A percentile compares a stretch with the other conserved stretches of the same genome.
These are phyloP conservation scores for Protodeltote pygarga DNA, from an alignment of 2,888 invertebrate genomes.

Conservation along the genomic window DNA sequence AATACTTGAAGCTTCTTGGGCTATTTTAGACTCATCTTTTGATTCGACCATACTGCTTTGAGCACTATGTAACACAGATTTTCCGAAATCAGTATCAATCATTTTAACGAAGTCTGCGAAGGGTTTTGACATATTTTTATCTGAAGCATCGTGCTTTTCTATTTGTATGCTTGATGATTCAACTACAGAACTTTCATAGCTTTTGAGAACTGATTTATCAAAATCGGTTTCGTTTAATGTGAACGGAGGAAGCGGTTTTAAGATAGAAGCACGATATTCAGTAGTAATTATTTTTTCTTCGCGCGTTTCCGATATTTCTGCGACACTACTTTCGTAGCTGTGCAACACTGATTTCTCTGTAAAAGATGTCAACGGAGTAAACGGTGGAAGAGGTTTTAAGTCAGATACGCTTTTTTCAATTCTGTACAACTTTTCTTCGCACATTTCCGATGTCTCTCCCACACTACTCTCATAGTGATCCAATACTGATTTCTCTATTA, in stretches of 20 bases:
- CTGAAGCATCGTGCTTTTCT: slow-evolving; percentile 31
- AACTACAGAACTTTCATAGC: slow-evolving; percentile 63
- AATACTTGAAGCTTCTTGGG: slow-evolving; percentile 65
- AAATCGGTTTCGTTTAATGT: no score
- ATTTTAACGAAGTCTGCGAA: slow-evolving; percentile 55
- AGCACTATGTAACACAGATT: slow-evolving; percentile 68
- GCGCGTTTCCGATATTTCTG: no score
- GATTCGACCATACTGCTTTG: slow-evolving; percentile 64
- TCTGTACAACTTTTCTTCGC: slow-evolving; percentile 50
- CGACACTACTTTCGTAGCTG: slow-evolving; percentile 66
- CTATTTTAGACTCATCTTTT: slow-evolving; percentile 40
- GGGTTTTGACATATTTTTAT: slow-evolving; percentile 48
- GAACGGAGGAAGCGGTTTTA: no score
- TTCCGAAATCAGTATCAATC: slow-evolving; percentile 65
- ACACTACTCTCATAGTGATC: slow-evolving; percentile 71
- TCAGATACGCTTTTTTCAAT: slow-evolving; percentile 33
- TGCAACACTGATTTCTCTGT: slow-evolving; percentile 70
- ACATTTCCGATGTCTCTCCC: slow-evolving; percentile 55
- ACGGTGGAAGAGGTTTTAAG: slow-evolving; percentile 60
- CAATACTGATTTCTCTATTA: slow-evolving; percentile 70
- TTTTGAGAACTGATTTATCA: slow-evolving; percentile 70
- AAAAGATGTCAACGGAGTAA: no score
- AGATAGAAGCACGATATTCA: no score
- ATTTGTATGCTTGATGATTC: slow-evolving; percentile 55
- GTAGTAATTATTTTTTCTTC: no score